Evolutionary conservation across 2,888 invertebrate species (phyloP).

Genomic region (Rhagonycha fulva): DNA sequence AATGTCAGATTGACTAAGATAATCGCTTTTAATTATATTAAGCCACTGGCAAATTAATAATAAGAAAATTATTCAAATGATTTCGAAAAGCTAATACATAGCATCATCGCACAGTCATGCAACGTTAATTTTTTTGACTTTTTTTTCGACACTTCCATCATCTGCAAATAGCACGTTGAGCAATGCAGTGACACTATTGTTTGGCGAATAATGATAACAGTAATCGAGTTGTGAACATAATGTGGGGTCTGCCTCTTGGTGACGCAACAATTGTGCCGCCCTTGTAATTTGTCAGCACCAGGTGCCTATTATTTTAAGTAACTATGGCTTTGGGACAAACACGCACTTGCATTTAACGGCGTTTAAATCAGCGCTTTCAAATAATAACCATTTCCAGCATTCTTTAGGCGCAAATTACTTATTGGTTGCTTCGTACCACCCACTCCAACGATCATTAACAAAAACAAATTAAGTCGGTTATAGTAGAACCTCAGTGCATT

Average conservation of each 20-base stretch:
- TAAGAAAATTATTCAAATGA: slow-evolving; percentile 2
- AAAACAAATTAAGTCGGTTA: slow-evolving; percentile 1
- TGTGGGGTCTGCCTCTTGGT: slow-evolving; percentile 29
- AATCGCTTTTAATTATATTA: neutral
- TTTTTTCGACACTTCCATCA: neutral
- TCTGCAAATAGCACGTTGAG: slow-evolving; percentile 3
- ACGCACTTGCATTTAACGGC: slow-evolving; percentile 31
- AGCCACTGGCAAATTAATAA: neutral
- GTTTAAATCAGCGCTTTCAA: slow-evolving; percentile 26
- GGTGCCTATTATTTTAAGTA: slow-evolving; percentile 27
- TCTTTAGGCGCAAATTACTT: slow-evolving; percentile 12
- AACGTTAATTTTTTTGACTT: neutral
- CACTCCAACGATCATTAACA: slow-evolving; percentile 2
- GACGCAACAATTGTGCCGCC: slow-evolving; percentile 28
- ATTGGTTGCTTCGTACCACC: neutral
- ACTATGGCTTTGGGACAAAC: slow-evolving; percentile 27
- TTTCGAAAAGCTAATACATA: neutral
- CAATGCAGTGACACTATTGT: slow-evolving; percentile 26
- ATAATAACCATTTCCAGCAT: slow-evolving; percentile 16
- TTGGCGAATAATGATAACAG: slow-evolving; percentile 20
- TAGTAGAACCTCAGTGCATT: neutral
- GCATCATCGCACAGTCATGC: neutral
- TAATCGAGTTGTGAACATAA: slow-evolving; percentile 23
- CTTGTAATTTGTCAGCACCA: slow-evolving; percentile 28
- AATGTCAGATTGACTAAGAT: slow-evolving; percentile 1